Base-by-base conservation (phyloP, 2,888 invertebrate species). In the Drosophila mettleri region DNA sequence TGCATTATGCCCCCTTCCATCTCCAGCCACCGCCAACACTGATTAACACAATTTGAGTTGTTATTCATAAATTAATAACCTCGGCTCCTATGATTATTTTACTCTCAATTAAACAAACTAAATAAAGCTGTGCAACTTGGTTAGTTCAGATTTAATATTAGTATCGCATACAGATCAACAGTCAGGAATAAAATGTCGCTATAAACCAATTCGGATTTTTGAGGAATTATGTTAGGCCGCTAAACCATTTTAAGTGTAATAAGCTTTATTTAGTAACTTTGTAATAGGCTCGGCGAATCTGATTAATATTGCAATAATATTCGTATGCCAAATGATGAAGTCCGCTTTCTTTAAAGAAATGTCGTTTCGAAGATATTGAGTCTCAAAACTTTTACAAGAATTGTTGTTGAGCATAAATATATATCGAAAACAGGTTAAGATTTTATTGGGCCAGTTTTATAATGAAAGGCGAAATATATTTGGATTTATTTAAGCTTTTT, bases 341-440 rank as follows among this genome's bases (percentile, higher is more conserved):
- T n/a, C 2, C n/a, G 16, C 2, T 16, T 10, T 10, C 14, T 31
- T 46, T 12, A 31, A 8, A 14, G 6, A 61, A 74, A 83, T 75
- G 53, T 16, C 49, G n/a, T n/a, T n/a, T n/a, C n/a, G n/a, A n/a
- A n/a, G n/a, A n/a, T 33, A 18, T 31, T 59, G 5, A 33, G 22
- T 68, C 72, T 65, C 43, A 43, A 33, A 49, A 63, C 71, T 67
- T 60, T 8, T 66, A 34, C 58, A 69, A 68, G 52, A 65, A 36
- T 45, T 58, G 43, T 45, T 20, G 8, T 22, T 29, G 39, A 58
- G 62, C 61, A 52, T 59, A 84, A 72, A 67, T 68, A 68, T 59
- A 65, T 62, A 58, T 60, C 33, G 41, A 24, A 69, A 77, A 73
- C 74, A 55, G 59, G 80, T 77, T 68, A 52, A 41, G 9, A 22